Evolutionary conservation across 1,140 invertebrate genomes (phyloP).

Genomic region (Drosophila varians): DNA sequence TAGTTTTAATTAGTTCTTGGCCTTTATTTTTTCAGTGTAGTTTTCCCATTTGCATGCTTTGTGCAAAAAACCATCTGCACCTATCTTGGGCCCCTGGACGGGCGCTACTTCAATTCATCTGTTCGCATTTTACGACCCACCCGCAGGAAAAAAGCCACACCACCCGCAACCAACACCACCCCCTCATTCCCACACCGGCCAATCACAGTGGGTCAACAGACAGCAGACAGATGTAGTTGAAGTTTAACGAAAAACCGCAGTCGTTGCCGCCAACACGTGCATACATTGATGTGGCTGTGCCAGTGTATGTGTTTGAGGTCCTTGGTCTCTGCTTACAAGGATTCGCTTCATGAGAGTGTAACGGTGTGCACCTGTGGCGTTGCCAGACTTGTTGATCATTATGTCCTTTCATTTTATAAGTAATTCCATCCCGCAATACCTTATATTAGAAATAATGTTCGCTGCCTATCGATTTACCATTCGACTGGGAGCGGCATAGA

Average conservation of each 20-base stretch:
- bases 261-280: constrained; percentile 48
- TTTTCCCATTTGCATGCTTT: constrained; percentile 61
- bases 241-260: constrained; percentile 39
- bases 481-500: constrained; percentile 15
- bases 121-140: constrained; percentile 58
- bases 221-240: constrained; percentile 50
- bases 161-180: constrained; percentile 2
- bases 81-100: constrained; percentile 37
- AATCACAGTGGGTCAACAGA: constrained; percentile 54
- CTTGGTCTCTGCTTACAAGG: constrained; percentile 46
- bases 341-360: constrained; percentile 9
- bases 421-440: constrained; percentile 23
- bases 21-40: constrained; percentile 3
- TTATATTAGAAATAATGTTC: constrained; percentile 26
- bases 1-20: no score
- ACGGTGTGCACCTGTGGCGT: constrained; percentile 21
- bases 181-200: constrained; percentile 11
- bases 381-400: constrained; percentile 53
- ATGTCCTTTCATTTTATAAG: constrained; percentile 32
- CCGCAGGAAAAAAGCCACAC: constrained; percentile 8
- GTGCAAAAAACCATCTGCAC: constrained; percentile 58
- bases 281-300: constrained; percentile 24
- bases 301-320: constrained; percentile 27
- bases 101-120: constrained; percentile 61
- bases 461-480: constrained; percentile 45